phyloP scores from a whole-genome alignment of 2,113 vertebrate genomes.

The Suricata suricatta region DNA sequence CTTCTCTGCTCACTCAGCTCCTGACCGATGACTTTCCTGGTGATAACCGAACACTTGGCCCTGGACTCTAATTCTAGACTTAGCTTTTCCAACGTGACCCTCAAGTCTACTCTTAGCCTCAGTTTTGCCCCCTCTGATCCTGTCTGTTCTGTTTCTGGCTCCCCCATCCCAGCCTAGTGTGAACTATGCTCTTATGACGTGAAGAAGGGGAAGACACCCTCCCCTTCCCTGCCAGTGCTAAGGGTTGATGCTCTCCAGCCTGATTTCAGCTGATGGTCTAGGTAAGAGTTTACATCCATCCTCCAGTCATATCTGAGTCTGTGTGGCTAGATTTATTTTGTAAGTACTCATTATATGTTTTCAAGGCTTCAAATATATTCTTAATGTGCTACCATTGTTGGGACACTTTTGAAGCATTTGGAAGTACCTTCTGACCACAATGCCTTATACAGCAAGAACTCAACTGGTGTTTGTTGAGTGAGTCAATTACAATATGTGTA shows the following conservation, averaged over 20 bases:
- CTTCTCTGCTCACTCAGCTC: neutral
- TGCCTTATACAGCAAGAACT: neutral
- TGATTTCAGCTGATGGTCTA: neutral
- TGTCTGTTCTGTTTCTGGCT: neutral
- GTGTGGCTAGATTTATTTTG: neutral
- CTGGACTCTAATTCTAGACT: neutral
- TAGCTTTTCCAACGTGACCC: neutral
- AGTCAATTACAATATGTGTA: neutral
- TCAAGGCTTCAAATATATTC: neutral
- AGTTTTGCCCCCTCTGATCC: neutral
- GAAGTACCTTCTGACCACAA: neutral
- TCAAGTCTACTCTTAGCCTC: neutral
- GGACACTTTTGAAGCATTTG: neutral
- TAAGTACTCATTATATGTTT: neutral
- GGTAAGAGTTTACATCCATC: neutral
- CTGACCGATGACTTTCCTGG: neutral
- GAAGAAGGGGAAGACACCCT: neutral
- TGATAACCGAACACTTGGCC: neutral
- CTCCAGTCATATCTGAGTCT: neutral
- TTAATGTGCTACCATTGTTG: neutral
- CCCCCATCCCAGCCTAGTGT: neutral
- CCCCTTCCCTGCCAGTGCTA: fast-evolving
- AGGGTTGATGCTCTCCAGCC: neutral
- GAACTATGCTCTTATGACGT: neutral
- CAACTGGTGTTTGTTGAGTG: neutral